Evolutionary conservation across 2,888 invertebrate species (phyloP).

Genomic region (Automeris io): DNA sequence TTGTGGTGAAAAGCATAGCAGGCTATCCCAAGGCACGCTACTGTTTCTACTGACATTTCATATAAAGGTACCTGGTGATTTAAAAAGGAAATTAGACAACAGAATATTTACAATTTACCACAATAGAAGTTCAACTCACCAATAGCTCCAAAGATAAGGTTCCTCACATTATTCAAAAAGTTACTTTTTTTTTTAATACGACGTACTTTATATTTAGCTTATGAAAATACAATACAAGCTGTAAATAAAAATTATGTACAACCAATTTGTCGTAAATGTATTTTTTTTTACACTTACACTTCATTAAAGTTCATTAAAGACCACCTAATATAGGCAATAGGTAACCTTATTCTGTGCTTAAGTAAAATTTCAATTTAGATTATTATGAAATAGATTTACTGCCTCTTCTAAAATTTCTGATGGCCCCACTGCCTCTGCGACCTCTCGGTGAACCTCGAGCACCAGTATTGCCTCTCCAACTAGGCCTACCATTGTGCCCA

Average conservation of each 20-base stretch:
- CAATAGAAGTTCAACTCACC: slow-evolving; percentile 58
- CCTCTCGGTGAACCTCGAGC: slow-evolving; percentile 46
- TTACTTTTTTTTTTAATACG: slow-evolving; percentile 47
- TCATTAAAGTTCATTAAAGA: slow-evolving; percentile 31
- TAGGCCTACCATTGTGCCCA: slow-evolving; percentile 56
- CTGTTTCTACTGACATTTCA: slow-evolving; percentile 13
- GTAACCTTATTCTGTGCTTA: slow-evolving; percentile 34
- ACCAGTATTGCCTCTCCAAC: slow-evolving; percentile 39
- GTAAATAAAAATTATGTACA: slow-evolving; percentile 68
- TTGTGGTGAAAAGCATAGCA: not conserved
- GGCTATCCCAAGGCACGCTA: not conserved
- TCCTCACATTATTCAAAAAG: slow-evolving; percentile 44
- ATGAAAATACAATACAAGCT: slow-evolving; percentile 60
- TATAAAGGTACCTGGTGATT: slow-evolving; percentile 50
- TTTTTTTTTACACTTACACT: slow-evolving; percentile 62
- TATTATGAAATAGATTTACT: slow-evolving; percentile 56
- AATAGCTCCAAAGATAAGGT: slow-evolving; percentile 25
- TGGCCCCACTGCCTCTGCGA: slow-evolving; percentile 46
- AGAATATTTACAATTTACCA: slow-evolving; percentile 29
- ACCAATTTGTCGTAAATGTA: slow-evolving; percentile 54
- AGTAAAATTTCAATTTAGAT: slow-evolving; percentile 17
- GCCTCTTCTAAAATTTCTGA: slow-evolving; percentile 59
- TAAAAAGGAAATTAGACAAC: slow-evolving; percentile 29
- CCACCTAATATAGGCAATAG: slow-evolving; percentile 36
- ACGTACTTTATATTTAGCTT: slow-evolving; percentile 58